These are phyloP conservation scores for Paramormyrops hopkinsi DNA, from an alignment of 2,797 vertebrate species.

Conservation along the genomic window DNA sequence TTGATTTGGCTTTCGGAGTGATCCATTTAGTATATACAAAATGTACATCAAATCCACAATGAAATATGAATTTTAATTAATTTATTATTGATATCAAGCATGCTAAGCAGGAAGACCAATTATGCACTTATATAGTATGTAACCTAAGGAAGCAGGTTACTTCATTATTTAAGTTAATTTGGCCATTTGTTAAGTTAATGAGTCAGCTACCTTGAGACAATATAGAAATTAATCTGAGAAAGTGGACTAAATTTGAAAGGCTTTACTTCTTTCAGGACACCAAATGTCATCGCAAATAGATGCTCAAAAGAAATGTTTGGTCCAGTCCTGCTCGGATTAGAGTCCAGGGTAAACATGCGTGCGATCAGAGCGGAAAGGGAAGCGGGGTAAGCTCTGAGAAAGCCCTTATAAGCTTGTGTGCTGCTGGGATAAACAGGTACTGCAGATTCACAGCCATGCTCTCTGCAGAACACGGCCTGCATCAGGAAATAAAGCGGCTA, in stretches of 20 bases:
- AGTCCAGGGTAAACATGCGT: constrained; percentile 53
- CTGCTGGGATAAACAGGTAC: constrained; percentile 66
- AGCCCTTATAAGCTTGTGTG: constrained; percentile 56
- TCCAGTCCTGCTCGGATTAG: constrained; percentile 57
- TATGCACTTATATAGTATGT: not conserved
- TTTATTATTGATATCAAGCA: not conserved
- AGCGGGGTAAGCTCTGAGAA: constrained; percentile 57
- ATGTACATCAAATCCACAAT: constrained; percentile 31
- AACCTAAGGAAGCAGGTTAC: not conserved
- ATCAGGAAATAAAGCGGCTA: constrained; percentile 56
- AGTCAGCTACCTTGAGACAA: not conserved
- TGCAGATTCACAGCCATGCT: constrained; percentile 58
- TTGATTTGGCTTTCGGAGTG: constrained; percentile 40
- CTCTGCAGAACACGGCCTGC: constrained; percentile 48
- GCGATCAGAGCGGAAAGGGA: constrained; percentile 47
- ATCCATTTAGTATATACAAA: constrained; percentile 34
- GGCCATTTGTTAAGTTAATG: not conserved
- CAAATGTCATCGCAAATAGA: constrained; percentile 27
- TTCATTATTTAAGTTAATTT: constrained; percentile 10
- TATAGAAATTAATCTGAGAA: not conserved
- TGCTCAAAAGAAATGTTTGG: constrained; percentile 49
- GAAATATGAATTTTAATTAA: constrained; percentile 32
- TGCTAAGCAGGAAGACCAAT: not conserved
- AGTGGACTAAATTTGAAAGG: not conserved
- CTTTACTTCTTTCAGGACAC: not conserved